Evolutionary conservation across 2,113 vertebrate genomes (phyloP), one percentile per base, ranked within the genome.

Genomic region (Baryphthengus martii): DNA sequence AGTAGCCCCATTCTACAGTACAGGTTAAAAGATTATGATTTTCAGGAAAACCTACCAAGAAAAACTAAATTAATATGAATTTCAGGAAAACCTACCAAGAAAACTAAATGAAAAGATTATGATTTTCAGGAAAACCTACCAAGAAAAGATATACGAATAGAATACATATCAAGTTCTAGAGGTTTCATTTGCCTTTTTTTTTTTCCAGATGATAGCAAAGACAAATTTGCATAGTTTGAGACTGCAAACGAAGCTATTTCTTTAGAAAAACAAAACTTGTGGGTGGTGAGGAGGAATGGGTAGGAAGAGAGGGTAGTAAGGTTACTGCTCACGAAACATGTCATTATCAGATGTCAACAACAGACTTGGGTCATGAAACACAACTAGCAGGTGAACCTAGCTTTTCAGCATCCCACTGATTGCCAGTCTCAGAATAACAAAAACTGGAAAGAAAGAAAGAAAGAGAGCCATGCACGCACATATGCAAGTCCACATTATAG

Each of bases 401-500:
- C 37, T 39, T 55, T 78, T 61, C 47, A 88, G 70, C n/a, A 47
- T 33, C 66, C 68, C 20, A 35, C 15, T 5, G 49, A 71, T 13
- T 59, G 52, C 33, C 17, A 56, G 29, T 10, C 82, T 86, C 63
- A 55, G 82, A 80, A 53, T 1, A 35, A 53, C 7, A 56, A 37
- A 25, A 89, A 28, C 13, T 13, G 52, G 3, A 20, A 44, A 50
- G 10, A 82, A 72, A 73, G 29, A 75, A 72, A 66, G 6, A 29
- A 53, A 80, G n/a, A 24, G 35, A n/a, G 1, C 4, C 33, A 40
- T 0, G 18, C 9, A 21, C 29, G 49, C 28, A 50, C 37, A 71
- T 3, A 40, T 5, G 37, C 25, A 74, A 37, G 29, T 80, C 42
- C 40, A 9, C 2, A 0, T 47, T 55, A 49, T 1, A 50, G 31